These are phyloP conservation scores for Loriculus beryllinus DNA, from an alignment of 2,797 vertebrate species.

Conservation along the genomic window DNA sequence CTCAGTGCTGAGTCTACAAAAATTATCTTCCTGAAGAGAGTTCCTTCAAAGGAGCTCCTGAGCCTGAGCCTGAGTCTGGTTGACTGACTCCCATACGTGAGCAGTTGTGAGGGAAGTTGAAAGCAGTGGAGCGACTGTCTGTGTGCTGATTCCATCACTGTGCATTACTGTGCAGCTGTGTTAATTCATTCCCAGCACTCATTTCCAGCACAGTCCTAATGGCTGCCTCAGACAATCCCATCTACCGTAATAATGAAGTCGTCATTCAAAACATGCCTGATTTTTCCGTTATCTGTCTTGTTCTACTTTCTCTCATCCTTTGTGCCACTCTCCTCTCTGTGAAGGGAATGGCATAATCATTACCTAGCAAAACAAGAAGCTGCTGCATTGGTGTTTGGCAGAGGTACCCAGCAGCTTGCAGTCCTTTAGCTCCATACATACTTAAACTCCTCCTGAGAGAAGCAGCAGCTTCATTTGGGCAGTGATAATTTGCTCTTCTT, in stretches of 20 bases:
- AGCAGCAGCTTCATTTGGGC: not conserved
- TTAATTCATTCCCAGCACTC: slow-evolving; percentile 9
- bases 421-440: not conserved
- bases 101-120: not conserved
- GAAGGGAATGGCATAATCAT: slow-evolving; percentile 9
- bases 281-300: slow-evolving; percentile 25
- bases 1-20: not conserved
- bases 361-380: slow-evolving; percentile 18
- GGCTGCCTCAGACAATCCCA: slow-evolving; percentile 12
- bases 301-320: slow-evolving; percentile 17
- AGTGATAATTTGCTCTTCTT: not conserved
- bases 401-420: not conserved
- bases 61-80: not conserved
- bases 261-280: slow-evolving; percentile 12
- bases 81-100: not conserved
- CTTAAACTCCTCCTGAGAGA: not conserved
- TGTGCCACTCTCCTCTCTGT: slow-evolving; percentile 24
- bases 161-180: slow-evolving; percentile 30
- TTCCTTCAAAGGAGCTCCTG: slow-evolving; percentile 34
- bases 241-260: slow-evolving; percentile 26
- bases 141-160: slow-evolving; percentile 62
- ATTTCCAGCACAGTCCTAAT: slow-evolving; percentile 12
- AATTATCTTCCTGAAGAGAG: slow-evolving; percentile 13
- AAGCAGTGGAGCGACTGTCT: not conserved
- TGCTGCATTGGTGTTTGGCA: not conserved